phyloP scores from a whole-genome alignment of 2,888 invertebrate species.

The Alloscopus bannaensis region DNA sequence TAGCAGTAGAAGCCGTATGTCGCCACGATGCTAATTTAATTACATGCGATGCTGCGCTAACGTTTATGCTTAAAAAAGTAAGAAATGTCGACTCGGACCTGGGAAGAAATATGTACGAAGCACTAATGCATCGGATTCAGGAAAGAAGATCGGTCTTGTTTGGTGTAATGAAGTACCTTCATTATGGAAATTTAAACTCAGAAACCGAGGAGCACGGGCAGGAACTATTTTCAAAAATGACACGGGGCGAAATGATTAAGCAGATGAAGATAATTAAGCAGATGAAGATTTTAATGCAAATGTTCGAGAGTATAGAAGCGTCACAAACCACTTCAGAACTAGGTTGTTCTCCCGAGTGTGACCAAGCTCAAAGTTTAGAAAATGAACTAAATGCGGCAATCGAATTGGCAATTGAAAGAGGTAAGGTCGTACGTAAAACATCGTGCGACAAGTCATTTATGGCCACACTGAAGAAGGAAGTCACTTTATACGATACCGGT shows the following conservation, averaged over 20 bases:
- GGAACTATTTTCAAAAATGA: too few species aligned
- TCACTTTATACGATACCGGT: not conserved
- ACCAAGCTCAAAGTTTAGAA: not conserved
- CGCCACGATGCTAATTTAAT: conserved; percentile 29
- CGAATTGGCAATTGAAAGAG: not conserved
- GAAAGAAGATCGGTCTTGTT: not conserved
- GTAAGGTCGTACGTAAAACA: not conserved
- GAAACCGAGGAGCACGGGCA: not conserved
- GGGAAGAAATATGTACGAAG: conserved; percentile 4
- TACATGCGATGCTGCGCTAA: conserved; percentile 13
- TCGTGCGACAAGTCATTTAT: too few species aligned
- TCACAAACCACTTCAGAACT: too few species aligned
- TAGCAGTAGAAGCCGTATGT: conserved; percentile 32
- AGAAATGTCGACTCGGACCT: not conserved
- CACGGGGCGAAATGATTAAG: not conserved
- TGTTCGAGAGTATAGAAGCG: too few species aligned
- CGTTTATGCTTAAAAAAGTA: conserved; percentile 27
- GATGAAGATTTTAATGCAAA: not conserved
- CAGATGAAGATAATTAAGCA: not conserved
- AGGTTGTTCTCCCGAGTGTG: not conserved
- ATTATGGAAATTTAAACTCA: too few species aligned
- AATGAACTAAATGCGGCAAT: not conserved
- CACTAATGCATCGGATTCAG: not conserved
- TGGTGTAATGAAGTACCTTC: not conserved
- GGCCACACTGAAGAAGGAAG: not conserved